phyloP scores from a whole-genome alignment of 2,113 vertebrate genomes.

The Tyto alba region DNA sequence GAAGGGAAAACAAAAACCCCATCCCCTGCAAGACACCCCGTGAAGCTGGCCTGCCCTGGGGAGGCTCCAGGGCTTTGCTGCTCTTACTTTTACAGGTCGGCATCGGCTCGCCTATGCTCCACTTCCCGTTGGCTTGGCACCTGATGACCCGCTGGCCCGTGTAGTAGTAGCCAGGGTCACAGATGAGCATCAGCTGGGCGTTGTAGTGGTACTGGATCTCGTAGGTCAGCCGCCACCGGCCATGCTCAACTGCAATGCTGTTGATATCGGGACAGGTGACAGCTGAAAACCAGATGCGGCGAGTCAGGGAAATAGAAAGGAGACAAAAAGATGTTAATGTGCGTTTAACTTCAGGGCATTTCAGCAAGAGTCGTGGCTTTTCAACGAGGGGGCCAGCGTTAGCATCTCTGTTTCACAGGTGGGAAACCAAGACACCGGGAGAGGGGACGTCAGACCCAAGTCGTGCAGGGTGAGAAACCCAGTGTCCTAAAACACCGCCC shows the following conservation, averaged over 20 bases:
- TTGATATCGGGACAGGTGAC: constrained; percentile 88
- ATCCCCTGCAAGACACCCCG: accelerated
- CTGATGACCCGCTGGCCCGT: constrained; percentile 87
- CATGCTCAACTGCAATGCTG: constrained; percentile 87
- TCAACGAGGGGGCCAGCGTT: background rate
- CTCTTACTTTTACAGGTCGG: constrained; percentile 91
- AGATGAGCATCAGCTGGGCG: constrained; percentile 93
- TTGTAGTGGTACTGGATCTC: constrained; percentile 92
- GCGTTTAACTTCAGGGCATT: background rate
- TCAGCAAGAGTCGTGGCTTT: background rate
- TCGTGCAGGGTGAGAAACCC: background rate
- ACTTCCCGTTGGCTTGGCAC: constrained; percentile 89
- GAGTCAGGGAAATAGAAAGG: background rate
- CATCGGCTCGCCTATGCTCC: constrained; percentile 87
- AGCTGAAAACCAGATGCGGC: constrained; percentile 61
- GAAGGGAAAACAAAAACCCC: accelerated
- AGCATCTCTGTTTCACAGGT: background rate
- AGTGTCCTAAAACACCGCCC: background rate
- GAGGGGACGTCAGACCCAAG: background rate
- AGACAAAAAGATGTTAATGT: background rate
- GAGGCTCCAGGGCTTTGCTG: background rate
- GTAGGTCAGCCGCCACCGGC: constrained; percentile 92
- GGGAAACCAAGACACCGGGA: background rate
- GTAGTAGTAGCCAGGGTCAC: constrained; percentile 96
- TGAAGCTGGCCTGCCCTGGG: accelerated